Conservation (phyloP, 2,113 vertebrate genomes). For the Gallinago paraguaiae region DNA sequence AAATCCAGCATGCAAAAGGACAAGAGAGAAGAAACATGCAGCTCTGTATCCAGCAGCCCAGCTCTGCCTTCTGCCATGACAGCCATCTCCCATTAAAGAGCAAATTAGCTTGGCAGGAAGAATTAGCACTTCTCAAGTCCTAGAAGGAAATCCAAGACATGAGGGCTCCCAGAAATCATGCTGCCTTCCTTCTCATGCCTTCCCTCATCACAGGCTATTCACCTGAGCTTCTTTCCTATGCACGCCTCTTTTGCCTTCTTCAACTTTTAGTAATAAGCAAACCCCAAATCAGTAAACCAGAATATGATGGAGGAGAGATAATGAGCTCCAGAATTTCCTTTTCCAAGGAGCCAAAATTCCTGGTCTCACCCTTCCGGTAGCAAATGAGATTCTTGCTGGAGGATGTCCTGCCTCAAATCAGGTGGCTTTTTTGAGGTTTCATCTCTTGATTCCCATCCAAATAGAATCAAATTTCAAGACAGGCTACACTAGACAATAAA, state of each 20-base stretch:
- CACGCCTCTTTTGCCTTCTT: not conserved
- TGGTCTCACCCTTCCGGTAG: conserved; percentile 26
- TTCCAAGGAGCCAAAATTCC: conserved; percentile 42
- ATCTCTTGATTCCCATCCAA: conserved; percentile 33
- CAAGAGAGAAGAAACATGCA: not conserved
- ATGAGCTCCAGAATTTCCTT: conserved; percentile 32
- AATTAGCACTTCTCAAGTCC: not conserved
- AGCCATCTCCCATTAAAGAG: not conserved
- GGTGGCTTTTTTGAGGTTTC: conserved; percentile 46
- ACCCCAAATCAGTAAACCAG: conserved; percentile 3
- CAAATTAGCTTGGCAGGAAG: not conserved
- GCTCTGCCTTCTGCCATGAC: not conserved
- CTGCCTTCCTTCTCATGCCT: not conserved
- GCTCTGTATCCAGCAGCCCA: not conserved
- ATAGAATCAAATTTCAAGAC: conserved; percentile 23
- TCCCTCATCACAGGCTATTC: not conserved
- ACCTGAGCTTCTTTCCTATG: not conserved
- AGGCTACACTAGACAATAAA: not conserved
- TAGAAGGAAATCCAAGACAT: not conserved
- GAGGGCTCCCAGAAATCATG: not conserved
- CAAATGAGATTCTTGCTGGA: conserved; percentile 48
- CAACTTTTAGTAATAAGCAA: conserved; percentile 21
- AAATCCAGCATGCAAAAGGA: not conserved
- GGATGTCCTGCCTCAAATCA: conserved; percentile 29
- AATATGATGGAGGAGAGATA: conserved; percentile 12